These are phyloP conservation scores for rat (Rattus norvegicus) DNA, from an alignment of 2,113 vertebrate genomes.

Conservation along the genomic window DNA sequence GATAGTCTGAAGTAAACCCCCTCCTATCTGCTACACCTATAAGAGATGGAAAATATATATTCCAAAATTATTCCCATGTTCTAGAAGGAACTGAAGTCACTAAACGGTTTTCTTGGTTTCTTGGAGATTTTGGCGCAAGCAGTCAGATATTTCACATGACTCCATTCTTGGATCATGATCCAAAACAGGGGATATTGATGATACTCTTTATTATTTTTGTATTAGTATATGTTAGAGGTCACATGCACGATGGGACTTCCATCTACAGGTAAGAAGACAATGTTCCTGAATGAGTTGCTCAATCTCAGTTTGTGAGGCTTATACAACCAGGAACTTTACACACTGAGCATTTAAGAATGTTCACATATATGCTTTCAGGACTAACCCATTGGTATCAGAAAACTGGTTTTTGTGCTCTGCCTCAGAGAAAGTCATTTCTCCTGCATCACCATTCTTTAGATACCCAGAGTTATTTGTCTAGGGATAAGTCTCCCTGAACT, in stretches of 20 bases:
- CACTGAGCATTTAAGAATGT: background rate
- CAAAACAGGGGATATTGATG: background rate
- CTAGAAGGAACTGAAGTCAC: background rate
- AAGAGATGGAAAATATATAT: background rate
- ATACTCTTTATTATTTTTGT: background rate
- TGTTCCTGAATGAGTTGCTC: background rate
- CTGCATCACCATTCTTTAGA: too few relatives aligned
- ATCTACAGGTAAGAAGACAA: background rate
- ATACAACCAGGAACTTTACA: background rate
- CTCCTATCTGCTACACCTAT: background rate
- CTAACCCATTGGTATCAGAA: background rate
- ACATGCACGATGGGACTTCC: background rate
- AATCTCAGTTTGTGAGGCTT: background rate
- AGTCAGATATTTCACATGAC: background rate
- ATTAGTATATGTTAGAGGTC: background rate
- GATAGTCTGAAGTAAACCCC: background rate
- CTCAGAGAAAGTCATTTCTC: background rate
- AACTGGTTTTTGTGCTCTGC: background rate
- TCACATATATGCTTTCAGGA: background rate
- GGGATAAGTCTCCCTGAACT: background rate
- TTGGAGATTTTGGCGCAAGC: background rate
- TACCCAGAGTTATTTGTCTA: background rate
- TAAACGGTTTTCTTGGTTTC: background rate
- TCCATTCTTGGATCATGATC: background rate
- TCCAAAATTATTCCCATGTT: background rate